These are phyloP conservation scores for Rhagologus leucostigma DNA, from an alignment of 2,113 vertebrate species.

Conservation along the genomic window DNA sequence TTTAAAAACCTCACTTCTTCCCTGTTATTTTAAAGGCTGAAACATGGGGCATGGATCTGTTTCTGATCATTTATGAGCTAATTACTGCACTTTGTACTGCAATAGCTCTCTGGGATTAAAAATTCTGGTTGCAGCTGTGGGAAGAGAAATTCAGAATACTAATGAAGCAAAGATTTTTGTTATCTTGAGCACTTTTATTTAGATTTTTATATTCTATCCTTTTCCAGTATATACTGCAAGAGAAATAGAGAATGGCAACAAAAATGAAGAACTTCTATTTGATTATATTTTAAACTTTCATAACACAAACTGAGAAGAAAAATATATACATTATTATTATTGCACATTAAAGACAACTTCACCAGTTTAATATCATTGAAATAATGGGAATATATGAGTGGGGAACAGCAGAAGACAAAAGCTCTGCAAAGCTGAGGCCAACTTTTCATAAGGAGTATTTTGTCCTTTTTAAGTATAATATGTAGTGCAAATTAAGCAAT, in stretches of 20 bases:
- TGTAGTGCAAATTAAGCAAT: neutral
- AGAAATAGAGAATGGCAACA: neutral
- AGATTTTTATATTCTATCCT: neutral
- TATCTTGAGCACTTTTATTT: neutral
- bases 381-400: neutral
- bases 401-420: neutral
- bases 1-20: neutral
- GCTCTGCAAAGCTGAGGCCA: neutral
- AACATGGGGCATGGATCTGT: neutral
- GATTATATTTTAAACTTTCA: neutral
- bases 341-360: neutral
- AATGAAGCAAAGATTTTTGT: conserved; percentile 35
- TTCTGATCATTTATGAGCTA: conserved; percentile 49
- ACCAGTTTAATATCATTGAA: neutral
- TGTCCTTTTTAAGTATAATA: neutral
- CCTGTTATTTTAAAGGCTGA: neutral
- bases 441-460: neutral
- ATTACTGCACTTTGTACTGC: conserved; percentile 48
- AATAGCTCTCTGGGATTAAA: conserved; percentile 52
- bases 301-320: neutral
- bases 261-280: neutral
- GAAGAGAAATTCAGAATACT: conserved; percentile 51
- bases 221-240: neutral
- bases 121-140: conserved; percentile 50
- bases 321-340: neutral